A percentile compares a stretch with the other conserved stretches of the same genome.
Evolutionary conservation across 2,888 invertebrate species (phyloP).

Genomic region (Caenorhabditis angaria): DNA sequence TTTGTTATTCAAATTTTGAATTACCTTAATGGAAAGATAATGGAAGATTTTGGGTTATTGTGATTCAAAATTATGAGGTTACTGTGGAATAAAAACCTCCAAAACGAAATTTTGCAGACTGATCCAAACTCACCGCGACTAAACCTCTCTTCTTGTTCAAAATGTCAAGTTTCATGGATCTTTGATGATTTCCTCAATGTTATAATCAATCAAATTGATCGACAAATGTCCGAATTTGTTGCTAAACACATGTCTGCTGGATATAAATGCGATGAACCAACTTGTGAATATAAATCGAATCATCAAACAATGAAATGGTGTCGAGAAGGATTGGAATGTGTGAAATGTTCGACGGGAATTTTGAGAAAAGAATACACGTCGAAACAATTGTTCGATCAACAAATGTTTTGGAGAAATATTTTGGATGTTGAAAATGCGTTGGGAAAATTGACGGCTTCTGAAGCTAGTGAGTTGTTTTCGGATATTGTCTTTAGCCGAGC

Average conservation of each 20-base stretch:
- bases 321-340: constrained; percentile 58
- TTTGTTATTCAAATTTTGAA: no score
- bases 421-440: constrained; percentile 54
- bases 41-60: no score
- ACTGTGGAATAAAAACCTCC: no score
- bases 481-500: no score
- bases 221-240: constrained; percentile 36
- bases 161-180: constrained; percentile 28
- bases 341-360: constrained; percentile 56
- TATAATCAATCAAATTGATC: constrained; percentile 38
- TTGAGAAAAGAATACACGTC: constrained; percentile 59
- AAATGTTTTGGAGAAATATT: constrained; percentile 59
- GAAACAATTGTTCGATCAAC: constrained; percentile 64
- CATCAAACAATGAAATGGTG: constrained; percentile 44
- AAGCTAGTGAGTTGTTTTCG: constrained; percentile 45
- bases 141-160: constrained; percentile 31
- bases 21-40: no score
- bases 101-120: constrained; percentile 32
- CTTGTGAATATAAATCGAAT: constrained; percentile 47
- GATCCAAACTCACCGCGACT: constrained; percentile 29
- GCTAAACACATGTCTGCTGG: constrained; percentile 28
- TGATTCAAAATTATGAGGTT: no score
- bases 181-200: constrained; percentile 12
- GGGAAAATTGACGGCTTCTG: constrained; percentile 28
- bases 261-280: constrained; percentile 58